These are phyloP conservation scores for Hassar affinis DNA, from an alignment of 2,113 vertebrate species.

Conservation along the genomic window DNA sequence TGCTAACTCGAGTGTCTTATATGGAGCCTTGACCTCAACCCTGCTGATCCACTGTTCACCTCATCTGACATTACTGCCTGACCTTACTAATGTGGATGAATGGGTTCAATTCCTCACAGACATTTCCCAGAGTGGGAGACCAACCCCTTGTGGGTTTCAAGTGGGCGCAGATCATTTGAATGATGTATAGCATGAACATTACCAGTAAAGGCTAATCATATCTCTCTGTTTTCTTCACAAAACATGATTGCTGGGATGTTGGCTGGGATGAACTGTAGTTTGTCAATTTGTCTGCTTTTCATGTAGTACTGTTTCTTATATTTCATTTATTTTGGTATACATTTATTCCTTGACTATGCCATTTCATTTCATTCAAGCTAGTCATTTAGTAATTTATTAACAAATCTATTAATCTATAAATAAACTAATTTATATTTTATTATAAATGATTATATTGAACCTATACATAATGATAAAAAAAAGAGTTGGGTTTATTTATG, in stretches of 20 bases:
- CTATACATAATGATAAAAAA: neutral
- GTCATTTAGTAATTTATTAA: too few relatives aligned
- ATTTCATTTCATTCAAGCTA: too few relatives aligned
- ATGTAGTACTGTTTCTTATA: too few relatives aligned
- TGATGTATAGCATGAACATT: neutral
- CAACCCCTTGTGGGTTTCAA: neutral
- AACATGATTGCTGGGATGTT: neutral
- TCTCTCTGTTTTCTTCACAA: neutral
- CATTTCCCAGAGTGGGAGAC: neutral
- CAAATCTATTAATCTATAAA: too few relatives aligned
- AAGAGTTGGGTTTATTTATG: neutral
- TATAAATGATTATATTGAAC: too few relatives aligned
- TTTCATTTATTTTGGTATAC: too few relatives aligned
- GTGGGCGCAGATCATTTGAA: neutral
- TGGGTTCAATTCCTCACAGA: neutral
- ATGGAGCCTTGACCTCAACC: neutral
- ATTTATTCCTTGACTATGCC: too few relatives aligned
- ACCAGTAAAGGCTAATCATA: neutral
- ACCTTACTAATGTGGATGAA: neutral
- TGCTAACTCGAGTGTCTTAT: too few relatives aligned
- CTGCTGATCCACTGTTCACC: too few relatives aligned
- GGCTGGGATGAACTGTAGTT: neutral
- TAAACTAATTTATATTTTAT: too few relatives aligned
- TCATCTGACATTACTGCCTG: neutral
- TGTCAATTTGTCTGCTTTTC: neutral